Base-by-base conservation (phyloP, 2,113 vertebrate species). In the Myiopsitta monachus region DNA sequence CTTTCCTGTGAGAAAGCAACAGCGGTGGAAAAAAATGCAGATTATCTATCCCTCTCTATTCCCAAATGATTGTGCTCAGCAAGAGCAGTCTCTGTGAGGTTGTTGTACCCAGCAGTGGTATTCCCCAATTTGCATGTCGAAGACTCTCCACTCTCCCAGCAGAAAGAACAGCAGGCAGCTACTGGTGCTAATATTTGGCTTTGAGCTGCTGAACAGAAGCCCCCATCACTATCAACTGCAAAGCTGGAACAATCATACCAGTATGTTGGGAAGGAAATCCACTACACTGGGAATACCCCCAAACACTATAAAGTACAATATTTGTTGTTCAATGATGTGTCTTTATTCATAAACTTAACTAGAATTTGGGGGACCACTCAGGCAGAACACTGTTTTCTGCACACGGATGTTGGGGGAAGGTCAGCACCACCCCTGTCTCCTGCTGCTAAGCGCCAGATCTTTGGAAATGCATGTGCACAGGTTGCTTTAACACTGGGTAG, bases 391-490 rank as follows among this genome's bases (percentile, higher is more conserved):
- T 18, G 11, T 18, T 83, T 63, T 30, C 28, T 59, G 51, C 57
- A 61, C 17, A 51, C 47, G 64, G 28, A 36, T 30, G 57, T 14
- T 39, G 30, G 36, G 33, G 88, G 44, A 61, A 64, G 21, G 31
- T 30, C 64, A 69, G 67, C 6, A 72, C 16, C 51, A 21, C 11
- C 28, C 24, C 69, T 67, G 19, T 31, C n/a, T 87, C 52, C 51
- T 75, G 38, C 87, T 72, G 39, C 24, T 7, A 27, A 17, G 17
- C 30, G 24, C 49, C 76, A 6, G 10, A 51, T 47, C 30, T 61
- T 21, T 21, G n/a, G 67, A 90, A 92, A 81, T 17, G 5, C 44
- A 26, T 0, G 1, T 3, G 7, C 13, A 38, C 0, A 0, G 21
- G 7, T 6, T 69, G 51, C 39, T 89, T 89, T 66, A 64, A 66